Percentiles rank a stretch among this genome's conserved stretches.
Conservation (phyloP, 2,888 invertebrate species). For the Eulithis prunata region DNA sequence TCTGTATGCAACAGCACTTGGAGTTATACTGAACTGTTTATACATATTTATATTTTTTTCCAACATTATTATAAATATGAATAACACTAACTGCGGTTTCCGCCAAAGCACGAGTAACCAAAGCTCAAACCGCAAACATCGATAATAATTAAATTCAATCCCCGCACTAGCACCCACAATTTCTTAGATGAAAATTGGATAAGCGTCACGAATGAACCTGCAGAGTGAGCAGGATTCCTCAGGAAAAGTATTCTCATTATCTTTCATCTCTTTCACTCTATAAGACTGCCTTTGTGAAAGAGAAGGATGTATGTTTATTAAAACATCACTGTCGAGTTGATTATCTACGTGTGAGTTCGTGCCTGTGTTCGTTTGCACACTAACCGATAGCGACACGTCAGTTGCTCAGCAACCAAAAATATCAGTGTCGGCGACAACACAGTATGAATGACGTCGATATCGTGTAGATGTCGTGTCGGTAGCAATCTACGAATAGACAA, state of each 20-base stretch:
- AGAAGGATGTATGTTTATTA: constrained; percentile 63
- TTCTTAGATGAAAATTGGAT: constrained; percentile 65
- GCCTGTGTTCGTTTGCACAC: constrained; percentile 41
- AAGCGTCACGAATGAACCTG: constrained; percentile 69
- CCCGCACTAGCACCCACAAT: constrained; percentile 53
- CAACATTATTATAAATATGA: no score
- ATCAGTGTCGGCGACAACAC: no score
- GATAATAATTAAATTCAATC: constrained; percentile 18
- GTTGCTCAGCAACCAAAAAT: no score
- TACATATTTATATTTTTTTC: no score
- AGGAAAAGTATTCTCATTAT: constrained; percentile 51
- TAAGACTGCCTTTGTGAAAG: constrained; percentile 40
- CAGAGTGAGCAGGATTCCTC: constrained; percentile 48
- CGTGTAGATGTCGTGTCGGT: no score
- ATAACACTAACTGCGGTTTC: no score
- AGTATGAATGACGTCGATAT: no score
- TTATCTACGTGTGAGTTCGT: constrained; percentile 77
- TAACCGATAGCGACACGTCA: no score
- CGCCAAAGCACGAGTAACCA: no score
- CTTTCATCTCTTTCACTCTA: constrained; percentile 38
- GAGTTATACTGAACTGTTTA: no score
- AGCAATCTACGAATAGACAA: constrained; percentile 60
- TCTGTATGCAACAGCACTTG: no score
- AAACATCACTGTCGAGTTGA: constrained; percentile 67
- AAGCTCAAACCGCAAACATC: neutral